Evolutionary conservation across 2,113 vertebrate genomes (phyloP), one percentile per base, ranked within the genome.

Genomic region (Charadrius vociferus): DNA sequence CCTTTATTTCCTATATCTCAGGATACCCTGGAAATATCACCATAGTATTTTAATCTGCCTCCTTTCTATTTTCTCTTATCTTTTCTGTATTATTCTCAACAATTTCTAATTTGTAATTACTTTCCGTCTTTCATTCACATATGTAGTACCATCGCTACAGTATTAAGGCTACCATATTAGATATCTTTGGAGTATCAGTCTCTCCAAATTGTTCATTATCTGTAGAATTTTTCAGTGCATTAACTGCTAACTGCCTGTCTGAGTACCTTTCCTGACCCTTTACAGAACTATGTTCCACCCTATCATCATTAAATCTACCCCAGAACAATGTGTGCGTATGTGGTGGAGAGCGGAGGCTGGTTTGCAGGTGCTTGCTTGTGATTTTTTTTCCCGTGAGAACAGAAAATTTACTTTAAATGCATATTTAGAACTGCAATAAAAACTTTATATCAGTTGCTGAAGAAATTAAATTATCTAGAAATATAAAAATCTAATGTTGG

Each of bases 251-350:
- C 30, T 73, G 16, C 3, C 34, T n/a, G 53, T 23, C 47, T 88
- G 45, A 80, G 49, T 67, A 55, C 7, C 24, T 71, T 91, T 53
- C 24, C 43, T 77, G 63, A 75, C 15, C 20, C 23, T 67, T 82
- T 53, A 67, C 5, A 86, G 70, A 86, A 30, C 27, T 47, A 2
- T 30, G 4, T 50, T 77, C 26, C 11, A 27, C 18, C 17, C 18
- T 56, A 6, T 39, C 53, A 61, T 72, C 45, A 49, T 49, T 78
- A 71, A 63, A 79, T 55, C 26, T 79, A 39, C 13, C 9, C 36
- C 50, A 67, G 16, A 86, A 39, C 6, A 4, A 0, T 23, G 5
- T n/a, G 11, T 66, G 11, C 6, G 0, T 24, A 10, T 43, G 13
- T 50, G 50, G 3, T 71, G 17, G 32, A 72, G 70, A 83, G 12